Conservation (phyloP, 2,113 vertebrate species). For the Ictalurus punctatus region DNA sequence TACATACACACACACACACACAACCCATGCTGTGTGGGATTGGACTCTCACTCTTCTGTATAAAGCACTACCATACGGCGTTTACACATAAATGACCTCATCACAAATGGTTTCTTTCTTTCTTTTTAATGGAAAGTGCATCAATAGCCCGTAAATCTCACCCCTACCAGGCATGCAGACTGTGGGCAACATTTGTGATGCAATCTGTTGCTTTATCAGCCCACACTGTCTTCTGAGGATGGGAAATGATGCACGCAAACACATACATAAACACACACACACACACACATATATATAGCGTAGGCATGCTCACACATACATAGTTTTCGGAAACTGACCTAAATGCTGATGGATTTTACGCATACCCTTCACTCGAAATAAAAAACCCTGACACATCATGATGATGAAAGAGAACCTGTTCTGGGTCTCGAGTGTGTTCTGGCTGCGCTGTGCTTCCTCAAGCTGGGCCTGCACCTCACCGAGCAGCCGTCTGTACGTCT, state of each 20-base stretch:
- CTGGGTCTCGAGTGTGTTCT: conserved; percentile 80
- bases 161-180: not conserved
- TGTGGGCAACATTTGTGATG: conserved; percentile 44
- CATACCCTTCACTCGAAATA: conserved; percentile 16
- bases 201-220: conserved; percentile 56
- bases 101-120: not conserved
- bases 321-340: conserved; percentile 56
- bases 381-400: conserved; percentile 49
- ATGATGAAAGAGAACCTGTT: conserved; percentile 64
- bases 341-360: conserved; percentile 1
- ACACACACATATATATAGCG: conserved; percentile 59
- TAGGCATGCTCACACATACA: conserved; percentile 50
- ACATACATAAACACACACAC: conserved; percentile 43
- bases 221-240: conserved; percentile 65
- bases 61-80: too few relatives aligned
- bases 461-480: conserved; percentile 76
- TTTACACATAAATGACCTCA: not conserved
- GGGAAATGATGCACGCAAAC: conserved; percentile 22
- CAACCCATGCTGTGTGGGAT: not conserved
- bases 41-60: not conserved
- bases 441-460: conserved; percentile 80
- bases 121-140: conserved; percentile 48
- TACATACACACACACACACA: too few relatives aligned
- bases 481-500: conserved; percentile 74
- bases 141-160: not conserved